phyloP scores from a whole-genome alignment of 2,113 vertebrate genomes.

The Tragulus kanchil region DNA sequence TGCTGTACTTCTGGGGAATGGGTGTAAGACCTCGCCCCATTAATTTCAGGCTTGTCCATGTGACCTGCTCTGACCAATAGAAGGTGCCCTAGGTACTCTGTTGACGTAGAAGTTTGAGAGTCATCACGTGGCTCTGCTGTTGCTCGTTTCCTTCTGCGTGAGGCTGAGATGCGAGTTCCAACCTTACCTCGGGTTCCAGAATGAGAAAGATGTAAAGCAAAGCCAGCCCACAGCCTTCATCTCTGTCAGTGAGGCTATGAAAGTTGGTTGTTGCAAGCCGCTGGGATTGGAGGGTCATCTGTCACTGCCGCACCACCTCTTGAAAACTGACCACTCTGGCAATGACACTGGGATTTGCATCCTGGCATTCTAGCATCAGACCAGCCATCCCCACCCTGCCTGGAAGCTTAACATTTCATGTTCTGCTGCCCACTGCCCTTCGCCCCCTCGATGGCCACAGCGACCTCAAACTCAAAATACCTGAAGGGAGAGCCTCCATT shows the following conservation, averaged over 20 bases:
- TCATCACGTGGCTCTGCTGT: rapidly evolving
- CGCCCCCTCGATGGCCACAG: neutral
- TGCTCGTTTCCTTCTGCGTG: neutral
- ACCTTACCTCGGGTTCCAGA: neutral
- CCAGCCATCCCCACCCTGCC: neutral
- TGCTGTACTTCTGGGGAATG: too few species aligned
- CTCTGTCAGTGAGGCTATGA: neutral
- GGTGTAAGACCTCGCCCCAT: neutral
- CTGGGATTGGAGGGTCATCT: neutral
- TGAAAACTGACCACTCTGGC: neutral
- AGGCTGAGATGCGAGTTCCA: neutral
- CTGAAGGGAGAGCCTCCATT: neutral
- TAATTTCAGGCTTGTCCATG: neutral
- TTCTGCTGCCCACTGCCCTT: neutral
- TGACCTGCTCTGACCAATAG: neutral
- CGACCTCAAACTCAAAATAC: neutral
- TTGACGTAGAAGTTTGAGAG: neutral
- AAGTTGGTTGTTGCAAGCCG: neutral
- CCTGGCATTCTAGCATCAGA: neutral
- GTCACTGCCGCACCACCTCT: neutral
- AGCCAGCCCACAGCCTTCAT: neutral
- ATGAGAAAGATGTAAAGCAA: neutral
- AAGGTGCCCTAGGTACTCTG: neutral
- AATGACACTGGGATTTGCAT: neutral
- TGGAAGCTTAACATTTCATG: neutral